Base-by-base conservation (phyloP, 2,797 vertebrate genomes). In the Microctenopoma steveboyesi region DNA sequence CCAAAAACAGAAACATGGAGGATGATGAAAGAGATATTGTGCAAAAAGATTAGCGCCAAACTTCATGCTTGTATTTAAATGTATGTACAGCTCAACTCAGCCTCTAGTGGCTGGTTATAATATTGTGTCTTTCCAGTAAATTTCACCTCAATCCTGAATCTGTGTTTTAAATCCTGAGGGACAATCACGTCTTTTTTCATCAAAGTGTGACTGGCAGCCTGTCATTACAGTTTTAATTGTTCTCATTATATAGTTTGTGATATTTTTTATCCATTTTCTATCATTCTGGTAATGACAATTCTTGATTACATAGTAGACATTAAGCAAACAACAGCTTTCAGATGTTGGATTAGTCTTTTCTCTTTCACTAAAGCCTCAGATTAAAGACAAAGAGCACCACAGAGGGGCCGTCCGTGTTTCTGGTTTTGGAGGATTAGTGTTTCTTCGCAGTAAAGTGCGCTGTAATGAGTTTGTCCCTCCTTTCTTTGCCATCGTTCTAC, bases 311-410 rank as follows among this genome's bases (percentile, higher is more conserved):
- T 58, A 65, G 72, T 22, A 73, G 73, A 84, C 77, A 39, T 83
- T 83, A 88, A 89, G 88, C 76, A 91, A 89, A 86, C 83, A 89
- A 53, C 66, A 69, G 64, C 73, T 88, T 84, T 91, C 76, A 87
- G 86, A 85, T 86, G 83, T 64, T 74, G 79, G 85, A 89, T 90
- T 88, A 78, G 60, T 65, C 57, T 68, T 74, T 82, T 81, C 77
- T 89, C 62, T 80, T 64, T 81, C 58, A 33, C 69, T 76, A 73
- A 87, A 89, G 37, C 69, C 62, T 33, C 61, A 28, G 70, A 89
- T 86, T 88, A 82, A 81, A 90, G 83, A 79, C 78, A 69, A 70
- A 33, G 88, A 88, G 77, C 78, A 60, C 62, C 66, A 69, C 71
- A 81, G 64, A 89, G 61, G 59, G 65, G 63, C 67, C 51, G 45